Percentiles rank a stretch among this genome's conserved stretches.
Conservation (phyloP, 2,113 vertebrate genomes). For the Lepus americanus region DNA sequence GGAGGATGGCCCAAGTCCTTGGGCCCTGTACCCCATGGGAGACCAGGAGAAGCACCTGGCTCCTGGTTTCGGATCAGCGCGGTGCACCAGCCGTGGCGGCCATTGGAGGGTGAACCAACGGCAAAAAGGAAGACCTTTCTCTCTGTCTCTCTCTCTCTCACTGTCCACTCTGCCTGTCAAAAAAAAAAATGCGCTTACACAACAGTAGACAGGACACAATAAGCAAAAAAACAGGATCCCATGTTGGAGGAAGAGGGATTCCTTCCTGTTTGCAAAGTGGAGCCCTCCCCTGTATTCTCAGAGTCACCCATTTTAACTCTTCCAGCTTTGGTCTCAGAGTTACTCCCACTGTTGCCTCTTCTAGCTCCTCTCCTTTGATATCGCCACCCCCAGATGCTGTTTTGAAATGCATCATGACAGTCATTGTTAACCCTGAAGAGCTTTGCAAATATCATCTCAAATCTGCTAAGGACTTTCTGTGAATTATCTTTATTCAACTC, state of each 20-base stretch:
- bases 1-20: too few relatives aligned
- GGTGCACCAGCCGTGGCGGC: too few relatives aligned
- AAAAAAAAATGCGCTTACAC: not conserved
- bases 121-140: too few relatives aligned
- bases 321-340: constrained; percentile 19
- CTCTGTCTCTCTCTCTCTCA: too few relatives aligned
- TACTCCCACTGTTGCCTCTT: not conserved
- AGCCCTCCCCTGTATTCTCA: not conserved
- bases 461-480: constrained; percentile 47
- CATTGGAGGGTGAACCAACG: too few relatives aligned
- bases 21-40: too few relatives aligned
- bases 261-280: constrained; percentile 1
- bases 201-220: not conserved
- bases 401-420: constrained; percentile 12
- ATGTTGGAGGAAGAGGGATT: not conserved
- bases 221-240: not conserved
- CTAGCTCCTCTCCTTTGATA: not conserved
- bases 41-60: too few relatives aligned
- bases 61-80: too few relatives aligned
- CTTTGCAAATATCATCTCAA: constrained; percentile 6
- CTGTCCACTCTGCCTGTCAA: too few relatives aligned
- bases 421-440: constrained; percentile 15
- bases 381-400: not conserved
- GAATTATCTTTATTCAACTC: constrained; percentile 50
- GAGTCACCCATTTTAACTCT: not conserved